Conservation (phyloP, 2,888 invertebrate genomes). For the Apamea epomidion region DNA sequence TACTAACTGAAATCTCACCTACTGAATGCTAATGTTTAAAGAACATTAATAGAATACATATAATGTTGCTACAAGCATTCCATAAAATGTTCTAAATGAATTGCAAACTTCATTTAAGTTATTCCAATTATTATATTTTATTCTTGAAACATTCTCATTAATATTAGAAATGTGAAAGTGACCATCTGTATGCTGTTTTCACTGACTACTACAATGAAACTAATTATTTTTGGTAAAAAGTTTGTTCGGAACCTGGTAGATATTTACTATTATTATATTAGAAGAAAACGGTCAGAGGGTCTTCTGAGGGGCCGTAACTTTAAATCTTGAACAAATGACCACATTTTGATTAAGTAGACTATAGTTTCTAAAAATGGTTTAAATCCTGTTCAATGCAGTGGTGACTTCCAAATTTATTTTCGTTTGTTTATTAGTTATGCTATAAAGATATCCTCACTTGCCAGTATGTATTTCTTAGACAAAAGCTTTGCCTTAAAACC, state of each 20-base stretch:
- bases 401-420: neutral
- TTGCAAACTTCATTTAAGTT: neutral
- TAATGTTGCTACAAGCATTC: neutral
- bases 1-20: neutral
- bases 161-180: conserved; percentile 35
- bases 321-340: neutral
- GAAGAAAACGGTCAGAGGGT: neutral
- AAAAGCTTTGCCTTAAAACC: neutral
- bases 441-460: neutral
- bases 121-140: conserved; percentile 19
- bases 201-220: neutral
- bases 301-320: neutral
- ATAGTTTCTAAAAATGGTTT: neutral
- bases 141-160: conserved; percentile 3
- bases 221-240: neutral
- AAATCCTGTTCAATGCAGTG: neutral
- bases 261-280: neutral
- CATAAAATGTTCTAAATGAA: neutral
- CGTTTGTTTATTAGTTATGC: neutral
- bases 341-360: neutral
- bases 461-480: neutral
- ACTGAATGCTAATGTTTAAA: neutral
- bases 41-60: neutral
- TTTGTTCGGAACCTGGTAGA: neutral
- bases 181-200: neutral